A percentile compares a stretch with the other conserved stretches of the same genome.
Conservation (phyloP, 2,888 invertebrate species). For the Amphipyra berbera region DNA sequence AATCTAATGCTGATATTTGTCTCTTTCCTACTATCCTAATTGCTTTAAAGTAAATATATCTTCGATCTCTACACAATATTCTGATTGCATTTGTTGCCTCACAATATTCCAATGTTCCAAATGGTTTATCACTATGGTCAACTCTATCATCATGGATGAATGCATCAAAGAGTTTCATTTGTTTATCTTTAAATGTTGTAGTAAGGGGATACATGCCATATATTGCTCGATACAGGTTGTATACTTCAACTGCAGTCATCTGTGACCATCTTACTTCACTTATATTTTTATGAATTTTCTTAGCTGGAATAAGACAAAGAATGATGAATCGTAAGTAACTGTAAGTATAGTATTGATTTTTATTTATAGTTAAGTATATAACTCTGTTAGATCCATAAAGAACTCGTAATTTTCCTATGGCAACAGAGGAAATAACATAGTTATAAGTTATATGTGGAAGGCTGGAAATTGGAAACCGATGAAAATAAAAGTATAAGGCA, state of each 20-base stretch:
- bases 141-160: slow-evolving; percentile 69
- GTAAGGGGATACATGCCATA: slow-evolving; percentile 91
- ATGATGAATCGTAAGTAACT: slow-evolving; percentile 10
- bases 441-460: too few relatives aligned
- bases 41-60: slow-evolving; percentile 91
- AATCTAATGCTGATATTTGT: slow-evolving; percentile 94
- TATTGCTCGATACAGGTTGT: slow-evolving; percentile 93
- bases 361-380: too few relatives aligned
- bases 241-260: slow-evolving; percentile 91
- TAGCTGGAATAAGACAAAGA: slow-evolving; percentile 90
- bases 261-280: slow-evolving; percentile 92
- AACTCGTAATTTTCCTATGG: too few relatives aligned
- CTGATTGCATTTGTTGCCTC: slow-evolving; percentile 89
- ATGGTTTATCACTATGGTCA: slow-evolving; percentile 64
- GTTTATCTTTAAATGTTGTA: slow-evolving; percentile 90
- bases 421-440: too few relatives aligned
- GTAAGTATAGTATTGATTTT: too few relatives aligned
- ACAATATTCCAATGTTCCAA: slow-evolving; percentile 91
- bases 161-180: slow-evolving; percentile 91
- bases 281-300: slow-evolving; percentile 91
- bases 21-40: slow-evolving; percentile 92
- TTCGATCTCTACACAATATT: slow-evolving; percentile 92
- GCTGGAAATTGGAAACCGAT: too few relatives aligned
- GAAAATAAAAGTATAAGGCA: too few relatives aligned
- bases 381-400: too few relatives aligned